phyloP scores from a whole-genome alignment of 2,113 vertebrate genomes.

The Barbus barbus region DNA sequence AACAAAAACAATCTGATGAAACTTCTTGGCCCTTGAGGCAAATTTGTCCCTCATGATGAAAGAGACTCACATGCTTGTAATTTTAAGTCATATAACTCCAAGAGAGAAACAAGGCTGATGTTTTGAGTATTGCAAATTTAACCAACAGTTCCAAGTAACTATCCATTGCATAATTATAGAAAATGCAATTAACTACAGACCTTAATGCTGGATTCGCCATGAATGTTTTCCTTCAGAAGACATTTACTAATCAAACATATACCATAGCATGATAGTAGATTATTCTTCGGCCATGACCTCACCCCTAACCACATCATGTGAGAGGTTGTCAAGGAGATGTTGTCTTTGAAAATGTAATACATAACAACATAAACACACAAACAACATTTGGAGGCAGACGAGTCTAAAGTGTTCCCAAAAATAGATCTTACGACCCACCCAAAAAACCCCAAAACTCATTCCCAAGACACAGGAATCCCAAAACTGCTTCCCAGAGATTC shows the following conservation, averaged over 20 bases:
- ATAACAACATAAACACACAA: not conserved
- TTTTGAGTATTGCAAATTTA: not conserved
- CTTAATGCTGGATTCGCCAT: not conserved
- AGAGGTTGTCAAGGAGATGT: not conserved
- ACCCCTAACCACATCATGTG: not conserved
- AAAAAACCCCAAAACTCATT: not conserved
- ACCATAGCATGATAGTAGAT: not conserved
- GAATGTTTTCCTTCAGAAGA: not conserved
- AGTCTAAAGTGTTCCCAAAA: not conserved
- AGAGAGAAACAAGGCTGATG: no score
- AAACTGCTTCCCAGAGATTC: not conserved
- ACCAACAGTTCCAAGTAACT: not conserved
- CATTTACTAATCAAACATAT: not conserved
- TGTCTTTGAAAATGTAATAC: not conserved
- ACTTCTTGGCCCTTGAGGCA: no score
- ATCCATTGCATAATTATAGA: not conserved
- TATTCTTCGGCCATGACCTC: not conserved
- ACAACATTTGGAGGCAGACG: not conserved
- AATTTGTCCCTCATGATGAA: no score
- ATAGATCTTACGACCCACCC: constrained; percentile 13
- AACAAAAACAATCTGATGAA: no score
- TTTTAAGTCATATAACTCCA: no score
- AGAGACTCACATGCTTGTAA: not conserved
- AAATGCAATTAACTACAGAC: not conserved
- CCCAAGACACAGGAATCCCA: constrained; percentile 17